Evolutionary conservation across 2,797 vertebrate species (phyloP).

Genomic region (Dallia pectoralis): DNA sequence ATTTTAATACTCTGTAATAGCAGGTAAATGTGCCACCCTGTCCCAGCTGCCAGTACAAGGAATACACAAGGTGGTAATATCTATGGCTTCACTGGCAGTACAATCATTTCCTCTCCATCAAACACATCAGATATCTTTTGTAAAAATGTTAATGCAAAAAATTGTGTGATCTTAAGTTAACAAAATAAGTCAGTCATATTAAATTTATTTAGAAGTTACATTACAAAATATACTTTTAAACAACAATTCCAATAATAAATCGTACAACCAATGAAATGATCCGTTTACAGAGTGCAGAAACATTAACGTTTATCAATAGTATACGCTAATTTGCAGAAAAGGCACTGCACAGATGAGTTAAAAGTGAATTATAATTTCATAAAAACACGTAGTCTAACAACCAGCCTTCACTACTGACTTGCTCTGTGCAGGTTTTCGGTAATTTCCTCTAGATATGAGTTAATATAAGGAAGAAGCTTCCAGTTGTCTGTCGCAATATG

Average conservation of each 20-base stretch:
- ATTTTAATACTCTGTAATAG: too few species aligned
- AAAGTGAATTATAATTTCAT: slow-evolving; percentile 32
- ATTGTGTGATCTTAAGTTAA: background rate
- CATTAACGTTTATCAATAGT: background rate
- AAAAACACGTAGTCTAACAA: slow-evolving; percentile 31
- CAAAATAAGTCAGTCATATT: background rate
- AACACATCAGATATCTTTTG: background rate
- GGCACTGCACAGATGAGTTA: slow-evolving; percentile 32
- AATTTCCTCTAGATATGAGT: slow-evolving; percentile 70
- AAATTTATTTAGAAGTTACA: slow-evolving; percentile 9
- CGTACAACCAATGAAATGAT: background rate
- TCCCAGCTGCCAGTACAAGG: too few species aligned
- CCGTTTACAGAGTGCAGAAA: background rate
- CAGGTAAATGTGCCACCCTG: too few species aligned
- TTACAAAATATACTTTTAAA: slow-evolving; percentile 9
- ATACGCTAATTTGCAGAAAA: slow-evolving; percentile 12
- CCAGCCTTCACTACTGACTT: slow-evolving; percentile 6
- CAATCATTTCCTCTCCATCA: too few species aligned
- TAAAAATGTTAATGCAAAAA: background rate
- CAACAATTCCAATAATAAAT: background rate
- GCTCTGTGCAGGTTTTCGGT: slow-evolving; percentile 33
- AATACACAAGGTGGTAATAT: too few species aligned
- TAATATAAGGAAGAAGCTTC: slow-evolving; percentile 76
- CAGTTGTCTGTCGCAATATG: slow-evolving; percentile 80
- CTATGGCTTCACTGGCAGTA: too few species aligned